Percentiles rank a stretch among this genome's conserved stretches.
phyloP scores from a whole-genome alignment of 2,888 invertebrate species.

The Deilephila porcellus region DNA sequence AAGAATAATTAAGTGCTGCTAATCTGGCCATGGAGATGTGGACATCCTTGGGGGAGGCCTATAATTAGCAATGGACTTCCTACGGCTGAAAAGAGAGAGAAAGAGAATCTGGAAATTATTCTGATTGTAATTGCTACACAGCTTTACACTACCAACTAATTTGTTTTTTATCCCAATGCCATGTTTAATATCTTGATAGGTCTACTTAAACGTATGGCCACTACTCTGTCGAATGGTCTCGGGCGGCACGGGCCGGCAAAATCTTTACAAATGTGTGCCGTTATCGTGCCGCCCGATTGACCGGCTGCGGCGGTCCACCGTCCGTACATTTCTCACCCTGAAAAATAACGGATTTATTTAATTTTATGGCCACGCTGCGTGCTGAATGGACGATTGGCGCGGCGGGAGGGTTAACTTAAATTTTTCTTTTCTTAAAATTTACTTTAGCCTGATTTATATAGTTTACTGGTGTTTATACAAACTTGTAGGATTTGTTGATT shows the following conservation, averaged over 20 bases:
- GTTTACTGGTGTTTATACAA: not conserved
- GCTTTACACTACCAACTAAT: too few species aligned
- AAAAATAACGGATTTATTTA: constrained; percentile 85
- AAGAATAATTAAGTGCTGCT: too few species aligned
- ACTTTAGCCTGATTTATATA: not conserved
- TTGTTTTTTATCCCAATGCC: not conserved
- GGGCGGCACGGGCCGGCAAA: constrained; percentile 71
- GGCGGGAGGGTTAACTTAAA: constrained; percentile 53
- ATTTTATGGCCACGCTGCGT: constrained; percentile 82
- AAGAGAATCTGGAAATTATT: too few species aligned
- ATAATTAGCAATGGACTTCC: too few species aligned
- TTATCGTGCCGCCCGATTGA: constrained; percentile 82
- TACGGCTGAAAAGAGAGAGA: too few species aligned
- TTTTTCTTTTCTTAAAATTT: constrained; percentile 42
- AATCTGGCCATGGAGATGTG: too few species aligned
- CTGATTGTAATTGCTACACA: too few species aligned
- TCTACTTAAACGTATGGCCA: constrained; percentile 72
- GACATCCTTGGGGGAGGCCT: too few species aligned
- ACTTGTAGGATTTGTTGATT: not conserved
- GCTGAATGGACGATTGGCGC: constrained; percentile 80
- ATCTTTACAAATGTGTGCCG: constrained; percentile 83
- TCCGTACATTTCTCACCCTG: constrained; percentile 78
- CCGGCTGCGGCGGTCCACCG: constrained; percentile 59
- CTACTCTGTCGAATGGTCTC: constrained; percentile 64
- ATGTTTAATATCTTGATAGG: constrained; percentile 34